Evolutionary conservation across 2,113 vertebrate species (phyloP).

Genomic region (Rhineura floridana): DNA sequence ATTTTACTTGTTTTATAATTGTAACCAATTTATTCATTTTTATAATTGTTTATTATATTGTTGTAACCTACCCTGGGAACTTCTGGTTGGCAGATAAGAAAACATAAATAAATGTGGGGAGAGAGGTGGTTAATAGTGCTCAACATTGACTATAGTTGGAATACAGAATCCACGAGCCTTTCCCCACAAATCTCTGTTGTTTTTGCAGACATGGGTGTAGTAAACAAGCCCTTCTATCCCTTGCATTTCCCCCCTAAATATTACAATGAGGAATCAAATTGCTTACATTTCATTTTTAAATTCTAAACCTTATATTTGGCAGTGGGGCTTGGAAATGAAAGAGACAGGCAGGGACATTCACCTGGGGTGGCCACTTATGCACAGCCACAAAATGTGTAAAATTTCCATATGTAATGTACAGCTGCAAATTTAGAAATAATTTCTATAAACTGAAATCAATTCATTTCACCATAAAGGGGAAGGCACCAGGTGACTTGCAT

Average conservation of each 20-base stretch:
- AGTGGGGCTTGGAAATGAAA: background rate
- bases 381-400: too few species aligned
- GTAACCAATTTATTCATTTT: too few species aligned
- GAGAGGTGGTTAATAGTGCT: background rate
- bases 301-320: background rate
- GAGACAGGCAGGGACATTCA: background rate
- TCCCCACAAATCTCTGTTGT: background rate
- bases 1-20: too few species aligned
- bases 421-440: too few species aligned
- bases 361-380: too few species aligned
- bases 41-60: too few species aligned
- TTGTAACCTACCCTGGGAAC: too few species aligned
- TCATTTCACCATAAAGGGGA: too few species aligned
- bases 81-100: too few species aligned
- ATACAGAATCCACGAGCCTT: background rate
- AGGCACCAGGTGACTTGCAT: too few species aligned
- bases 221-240: background rate
- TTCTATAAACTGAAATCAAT: too few species aligned
- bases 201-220: background rate
- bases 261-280: background rate
- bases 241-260: background rate
- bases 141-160: background rate
- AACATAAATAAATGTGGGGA: background rate
- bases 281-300: background rate
- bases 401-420: too few species aligned